phyloP scores from a whole-genome alignment of 2,888 invertebrate genomes.

The Pyralis farinalis region DNA sequence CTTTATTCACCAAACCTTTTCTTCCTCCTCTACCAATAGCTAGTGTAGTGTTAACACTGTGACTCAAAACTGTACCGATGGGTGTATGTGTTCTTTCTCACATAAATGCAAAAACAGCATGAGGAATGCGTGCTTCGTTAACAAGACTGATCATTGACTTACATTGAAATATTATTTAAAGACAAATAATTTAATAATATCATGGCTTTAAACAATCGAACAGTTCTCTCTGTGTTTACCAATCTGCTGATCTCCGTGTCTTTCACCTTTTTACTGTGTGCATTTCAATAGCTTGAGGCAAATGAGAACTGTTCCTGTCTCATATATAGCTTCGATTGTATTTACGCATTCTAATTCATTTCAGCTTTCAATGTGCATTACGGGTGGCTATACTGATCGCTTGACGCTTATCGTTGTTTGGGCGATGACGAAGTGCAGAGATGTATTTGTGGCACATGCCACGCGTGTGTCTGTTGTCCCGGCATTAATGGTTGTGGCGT shows the following conservation, averaged over 20 bases:
- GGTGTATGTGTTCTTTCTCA: conserved; percentile 67
- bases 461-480: conserved; percentile 49
- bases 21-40: conserved; percentile 9
- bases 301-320: neutral
- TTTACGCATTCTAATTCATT: neutral
- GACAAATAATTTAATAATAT: neutral
- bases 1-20: conserved; percentile 49
- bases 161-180: neutral
- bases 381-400: conserved; percentile 28
- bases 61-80: conserved; percentile 28
- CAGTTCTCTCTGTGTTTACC: neutral
- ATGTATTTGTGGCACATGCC: conserved; percentile 15
- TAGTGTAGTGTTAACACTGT: conserved; percentile 30
- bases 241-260: too few relatives aligned
- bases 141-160: neutral
- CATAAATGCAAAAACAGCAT: conserved; percentile 22
- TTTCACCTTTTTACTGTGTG: too few relatives aligned
- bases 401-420: conserved; percentile 42
- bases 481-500: conserved; percentile 44
- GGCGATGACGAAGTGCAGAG: conserved; percentile 62
- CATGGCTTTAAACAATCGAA: neutral
- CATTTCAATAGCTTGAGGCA: too few relatives aligned
- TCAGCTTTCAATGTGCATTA: conserved; percentile 15
- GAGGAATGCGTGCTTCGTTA: conserved; percentile 11
- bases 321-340: too few relatives aligned